Conservation (phyloP, 2,113 vertebrate species). For the Callopanchax toddi region DNA sequence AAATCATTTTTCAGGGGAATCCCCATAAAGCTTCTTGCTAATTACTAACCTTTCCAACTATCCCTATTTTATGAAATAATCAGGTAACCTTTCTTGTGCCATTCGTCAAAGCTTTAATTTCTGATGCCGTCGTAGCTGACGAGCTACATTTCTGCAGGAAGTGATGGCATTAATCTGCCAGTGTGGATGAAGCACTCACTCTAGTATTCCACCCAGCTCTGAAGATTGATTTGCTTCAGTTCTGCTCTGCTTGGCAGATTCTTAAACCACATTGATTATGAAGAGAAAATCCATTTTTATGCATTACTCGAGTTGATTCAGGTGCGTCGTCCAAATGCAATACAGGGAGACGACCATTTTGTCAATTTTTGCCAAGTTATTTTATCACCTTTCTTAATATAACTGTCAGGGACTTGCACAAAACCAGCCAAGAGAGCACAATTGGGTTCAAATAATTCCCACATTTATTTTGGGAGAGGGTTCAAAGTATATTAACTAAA, state of each 20-base stretch:
- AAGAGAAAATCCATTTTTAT: slow-evolving; percentile 60
- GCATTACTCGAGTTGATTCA: slow-evolving; percentile 58
- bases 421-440: too few relatives aligned
- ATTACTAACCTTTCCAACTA: background rate
- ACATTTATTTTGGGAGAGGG: too few relatives aligned
- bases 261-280: slow-evolving; percentile 56
- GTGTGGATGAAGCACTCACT: slow-evolving; percentile 28
- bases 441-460: too few relatives aligned
- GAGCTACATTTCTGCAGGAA: slow-evolving; percentile 17
- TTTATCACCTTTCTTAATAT: slow-evolving; percentile 7
- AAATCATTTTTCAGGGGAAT: background rate
- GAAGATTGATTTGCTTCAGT: slow-evolving; percentile 60
- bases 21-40: background rate
- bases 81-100: background rate
- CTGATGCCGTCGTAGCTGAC: background rate
- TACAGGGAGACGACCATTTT: slow-evolving; percentile 38
- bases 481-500: too few relatives aligned
- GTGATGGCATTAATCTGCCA: slow-evolving; percentile 44
- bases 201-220: slow-evolving; percentile 40
- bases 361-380: slow-evolving; percentile 35
- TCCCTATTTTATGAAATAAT: background rate
- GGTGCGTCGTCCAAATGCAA: slow-evolving; percentile 59
- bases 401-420: slow-evolving; percentile 28
- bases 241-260: slow-evolving; percentile 43
- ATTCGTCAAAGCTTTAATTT: background rate